Evolutionary conservation across 2,797 vertebrate genomes (phyloP).

Genomic region (Zalophus californianus): DNA sequence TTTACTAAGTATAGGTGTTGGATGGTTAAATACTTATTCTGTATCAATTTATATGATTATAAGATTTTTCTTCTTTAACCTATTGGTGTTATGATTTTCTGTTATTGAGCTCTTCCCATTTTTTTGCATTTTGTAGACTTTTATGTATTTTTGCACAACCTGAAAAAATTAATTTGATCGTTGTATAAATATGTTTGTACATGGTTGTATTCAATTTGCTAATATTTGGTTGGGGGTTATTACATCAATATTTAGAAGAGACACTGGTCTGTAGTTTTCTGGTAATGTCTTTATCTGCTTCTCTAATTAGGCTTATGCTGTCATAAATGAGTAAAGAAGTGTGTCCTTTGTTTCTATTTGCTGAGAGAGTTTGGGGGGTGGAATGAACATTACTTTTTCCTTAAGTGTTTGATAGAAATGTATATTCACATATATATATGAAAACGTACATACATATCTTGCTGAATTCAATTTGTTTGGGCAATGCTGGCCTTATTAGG

Average conservation of each 20-base stretch:
- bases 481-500: background rate
- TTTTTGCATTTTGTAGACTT: background rate
- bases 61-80: background rate
- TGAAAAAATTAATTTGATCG: background rate
- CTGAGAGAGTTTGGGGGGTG: background rate
- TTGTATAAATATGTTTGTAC: background rate
- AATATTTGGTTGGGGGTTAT: background rate
- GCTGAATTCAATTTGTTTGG: background rate
- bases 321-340: background rate
- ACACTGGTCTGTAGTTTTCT: background rate
- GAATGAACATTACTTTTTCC: background rate
- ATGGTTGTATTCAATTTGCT: background rate
- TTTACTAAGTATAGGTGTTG: background rate
- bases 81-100: background rate
- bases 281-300: background rate
- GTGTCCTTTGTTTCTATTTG: background rate
- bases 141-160: background rate
- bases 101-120: background rate
- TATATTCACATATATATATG: background rate
- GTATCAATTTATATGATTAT: background rate
- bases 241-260: background rate
- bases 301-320: background rate
- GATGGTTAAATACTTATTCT: background rate
- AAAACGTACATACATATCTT: background rate
- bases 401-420: background rate